Evolutionary conservation across 2,797 vertebrate species (phyloP).

Genomic region (Gymnothorax reevesii): DNA sequence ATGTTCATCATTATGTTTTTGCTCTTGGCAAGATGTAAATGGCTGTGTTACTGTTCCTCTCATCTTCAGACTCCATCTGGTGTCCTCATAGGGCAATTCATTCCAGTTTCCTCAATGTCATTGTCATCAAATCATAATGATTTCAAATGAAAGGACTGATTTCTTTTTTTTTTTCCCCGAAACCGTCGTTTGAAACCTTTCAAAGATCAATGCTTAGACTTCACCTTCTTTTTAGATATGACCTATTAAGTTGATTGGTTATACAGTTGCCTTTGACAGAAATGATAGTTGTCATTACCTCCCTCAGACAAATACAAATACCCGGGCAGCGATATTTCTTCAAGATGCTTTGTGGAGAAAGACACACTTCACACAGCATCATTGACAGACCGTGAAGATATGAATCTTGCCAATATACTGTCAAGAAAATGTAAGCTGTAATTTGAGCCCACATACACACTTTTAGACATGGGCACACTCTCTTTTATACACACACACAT

Average conservation of each 20-base stretch:
- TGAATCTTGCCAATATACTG: neutral
- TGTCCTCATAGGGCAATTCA: neutral
- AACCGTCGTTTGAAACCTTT: neutral
- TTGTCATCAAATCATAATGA: neutral
- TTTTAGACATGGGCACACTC: neutral
- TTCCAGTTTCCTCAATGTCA: neutral
- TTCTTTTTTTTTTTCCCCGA: neutral
- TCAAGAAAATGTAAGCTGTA: neutral
- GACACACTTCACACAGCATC: neutral
- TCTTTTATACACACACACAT: no score
- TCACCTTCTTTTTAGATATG: neutral
- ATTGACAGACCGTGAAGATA: neutral
- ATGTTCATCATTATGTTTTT: slow-evolving; percentile 24
- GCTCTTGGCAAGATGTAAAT: slow-evolving; percentile 13
- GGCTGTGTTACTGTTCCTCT: neutral
- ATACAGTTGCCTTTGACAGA: neutral
- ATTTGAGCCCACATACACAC: neutral
- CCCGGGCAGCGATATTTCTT: neutral
- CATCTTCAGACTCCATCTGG: neutral
- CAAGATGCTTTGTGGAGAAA: neutral
- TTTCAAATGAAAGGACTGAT: neutral
- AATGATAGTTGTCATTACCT: neutral
- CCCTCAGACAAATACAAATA: neutral
- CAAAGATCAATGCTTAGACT: neutral
- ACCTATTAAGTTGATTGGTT: neutral